Base-by-base conservation (phyloP, 2,797 vertebrate genomes). In the Pangasius macronema region DNA sequence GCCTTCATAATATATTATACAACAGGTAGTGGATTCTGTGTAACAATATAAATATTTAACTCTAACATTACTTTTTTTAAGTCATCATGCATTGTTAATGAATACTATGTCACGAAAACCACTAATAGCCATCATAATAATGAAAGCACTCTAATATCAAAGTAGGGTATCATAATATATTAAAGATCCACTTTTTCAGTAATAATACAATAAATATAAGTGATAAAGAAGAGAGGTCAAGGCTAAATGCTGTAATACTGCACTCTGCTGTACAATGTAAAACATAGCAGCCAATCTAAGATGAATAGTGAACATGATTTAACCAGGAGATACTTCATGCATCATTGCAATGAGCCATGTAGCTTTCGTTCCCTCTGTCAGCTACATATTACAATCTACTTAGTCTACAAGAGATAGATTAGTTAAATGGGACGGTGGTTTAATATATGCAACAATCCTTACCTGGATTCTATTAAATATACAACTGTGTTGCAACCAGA, bases 261-360 rank as follows among this genome's bases (percentile, higher is more conserved):
- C 90, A 76, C 90, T 85, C 90, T 91, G 85, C 84, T 91, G 90
- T 89, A 81, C 73, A 70, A 16, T 68, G 39, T 39, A 30, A 87
- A 76, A 87, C 75, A 86, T 65, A 86, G 73, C 90, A 88, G 16
- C 72, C 73, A 55, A 57, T 51, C 39, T 63, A 49, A 55, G n/a
- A 76, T 61, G 6, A 51, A 82, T 42, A 68, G 51, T 30, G 46
- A 76, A 49, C 59, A 27, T 13, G 24, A 55, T 33, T 61, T 82
- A 70, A 46, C 36, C 51, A 59, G 5, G 22, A 80, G 63, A 68
- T 55, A 84, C 51, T 49, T 80, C 33, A 84, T 57, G 70, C 49
- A 46, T 49, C 61, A 42, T 53, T 65, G 68, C 14, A 81, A 42
- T 81, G 59, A 83, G 36, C 55, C 85, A 87, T 72, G n/a, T 39